Conservation (phyloP, 2,797 vertebrate species). For the Hypotaenidia philippensis region DNA sequence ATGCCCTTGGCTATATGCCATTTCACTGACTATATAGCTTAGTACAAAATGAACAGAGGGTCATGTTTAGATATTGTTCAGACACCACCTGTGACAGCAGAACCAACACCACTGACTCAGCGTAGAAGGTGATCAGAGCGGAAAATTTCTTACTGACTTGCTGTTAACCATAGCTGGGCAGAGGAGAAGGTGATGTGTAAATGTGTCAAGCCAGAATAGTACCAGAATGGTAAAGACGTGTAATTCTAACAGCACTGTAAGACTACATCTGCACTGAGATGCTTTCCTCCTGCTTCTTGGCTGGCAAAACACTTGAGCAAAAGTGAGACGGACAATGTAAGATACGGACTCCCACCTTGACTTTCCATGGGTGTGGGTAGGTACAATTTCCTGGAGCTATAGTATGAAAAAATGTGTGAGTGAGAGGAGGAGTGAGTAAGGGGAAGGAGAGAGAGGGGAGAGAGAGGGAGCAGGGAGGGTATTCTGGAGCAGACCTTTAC, state of each 20-base stretch:
- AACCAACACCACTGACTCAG: neutral
- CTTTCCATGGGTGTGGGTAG: neutral
- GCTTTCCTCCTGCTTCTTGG: neutral
- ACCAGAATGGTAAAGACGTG: neutral
- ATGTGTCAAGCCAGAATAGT: neutral
- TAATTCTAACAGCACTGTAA: neutral
- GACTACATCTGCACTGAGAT: neutral
- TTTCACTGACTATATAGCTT: neutral
- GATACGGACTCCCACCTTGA: neutral
- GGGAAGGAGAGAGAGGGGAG: rapidly evolving
- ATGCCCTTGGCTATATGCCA: neutral
- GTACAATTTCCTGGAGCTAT: neutral
- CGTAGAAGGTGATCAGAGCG: neutral
- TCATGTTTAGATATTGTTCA: neutral
- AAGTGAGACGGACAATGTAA: neutral
- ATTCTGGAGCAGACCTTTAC: neutral
- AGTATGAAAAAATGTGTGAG: neutral
- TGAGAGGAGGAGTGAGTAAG: neutral
- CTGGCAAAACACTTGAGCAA: neutral
- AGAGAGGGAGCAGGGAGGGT: neutral
- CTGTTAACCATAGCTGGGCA: neutral
- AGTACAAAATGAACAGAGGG: neutral
- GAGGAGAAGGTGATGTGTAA: neutral
- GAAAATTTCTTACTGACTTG: neutral
- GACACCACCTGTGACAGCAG: neutral